Evolutionary conservation across 1,140 invertebrate genomes (phyloP).

Genomic region (Muscidifurax raptorellus): DNA sequence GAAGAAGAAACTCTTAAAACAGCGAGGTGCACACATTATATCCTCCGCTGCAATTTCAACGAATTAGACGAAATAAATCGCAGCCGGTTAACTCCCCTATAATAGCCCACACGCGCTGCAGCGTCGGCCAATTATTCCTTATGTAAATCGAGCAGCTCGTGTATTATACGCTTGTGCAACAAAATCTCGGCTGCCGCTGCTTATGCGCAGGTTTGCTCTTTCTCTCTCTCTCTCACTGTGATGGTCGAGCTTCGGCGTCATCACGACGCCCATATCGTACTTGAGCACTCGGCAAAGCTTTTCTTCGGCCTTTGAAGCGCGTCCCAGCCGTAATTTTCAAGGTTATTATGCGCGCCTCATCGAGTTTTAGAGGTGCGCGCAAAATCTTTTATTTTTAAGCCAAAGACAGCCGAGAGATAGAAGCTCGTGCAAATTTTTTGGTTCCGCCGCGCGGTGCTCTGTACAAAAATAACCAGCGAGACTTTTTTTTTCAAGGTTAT

Average conservation of each 20-base stretch:
- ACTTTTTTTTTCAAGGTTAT: too few species aligned
- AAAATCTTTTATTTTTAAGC: slow-evolving; percentile 17
- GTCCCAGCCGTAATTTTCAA: slow-evolving; percentile 15
- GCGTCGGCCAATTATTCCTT: slow-evolving; percentile 5
- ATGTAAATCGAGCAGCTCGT: not conserved
- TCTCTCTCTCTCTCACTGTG: too few species aligned
- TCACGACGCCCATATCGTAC: too few species aligned
- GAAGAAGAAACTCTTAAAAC: too few species aligned
- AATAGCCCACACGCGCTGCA: not conserved
- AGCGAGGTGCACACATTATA: too few species aligned
- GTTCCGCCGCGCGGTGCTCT: not conserved
- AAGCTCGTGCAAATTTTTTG: too few species aligned
- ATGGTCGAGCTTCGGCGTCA: too few species aligned
- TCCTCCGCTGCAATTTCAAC: not conserved
- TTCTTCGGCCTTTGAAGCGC: not conserved
- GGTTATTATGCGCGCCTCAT: slow-evolving; percentile 16
- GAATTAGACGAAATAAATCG: slow-evolving; percentile 8
- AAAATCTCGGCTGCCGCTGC: too few species aligned
- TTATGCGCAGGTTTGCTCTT: too few species aligned
- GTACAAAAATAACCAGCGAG: not conserved
- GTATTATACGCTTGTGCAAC: not conserved
- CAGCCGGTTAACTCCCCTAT: slow-evolving; percentile 7
- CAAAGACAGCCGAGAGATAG: not conserved
- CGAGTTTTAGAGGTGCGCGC: too few species aligned
- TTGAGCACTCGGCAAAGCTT: too few species aligned